A percentile compares a stretch with the other conserved stretches of the same genome.
phyloP scores from a whole-genome alignment of 2,888 invertebrate genomes.

The Andrena hattorfiana region DNA sequence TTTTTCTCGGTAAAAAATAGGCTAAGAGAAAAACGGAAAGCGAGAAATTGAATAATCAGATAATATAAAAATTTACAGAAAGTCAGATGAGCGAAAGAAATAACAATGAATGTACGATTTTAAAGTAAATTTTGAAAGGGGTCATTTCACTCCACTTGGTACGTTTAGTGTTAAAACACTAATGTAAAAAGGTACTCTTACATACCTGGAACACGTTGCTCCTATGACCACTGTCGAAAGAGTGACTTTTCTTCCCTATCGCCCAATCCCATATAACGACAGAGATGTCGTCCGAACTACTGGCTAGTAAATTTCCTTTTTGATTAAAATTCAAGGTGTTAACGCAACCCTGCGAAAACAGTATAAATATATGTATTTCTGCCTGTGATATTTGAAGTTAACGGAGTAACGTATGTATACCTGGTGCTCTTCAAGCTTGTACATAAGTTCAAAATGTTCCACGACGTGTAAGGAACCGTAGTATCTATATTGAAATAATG shows the following conservation, averaged over 20 bases:
- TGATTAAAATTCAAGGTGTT: conserved; percentile 96
- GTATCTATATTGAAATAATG: conserved; percentile 89
- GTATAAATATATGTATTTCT: conserved; percentile 4
- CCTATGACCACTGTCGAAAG: conserved; percentile 93
- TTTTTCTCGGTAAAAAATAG: too few relatives aligned
- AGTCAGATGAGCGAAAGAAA: too few relatives aligned
- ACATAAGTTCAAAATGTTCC: conserved; percentile 92
- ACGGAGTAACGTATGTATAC: conserved; percentile 57
- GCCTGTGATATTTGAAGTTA: background rate
- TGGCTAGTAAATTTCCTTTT: conserved; percentile 91
- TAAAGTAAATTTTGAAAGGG: too few relatives aligned
- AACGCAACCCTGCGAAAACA: conserved; percentile 90
- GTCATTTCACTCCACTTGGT: too few relatives aligned
- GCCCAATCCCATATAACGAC: conserved; percentile 97
- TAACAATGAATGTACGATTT: too few relatives aligned
- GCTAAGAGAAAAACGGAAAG: too few relatives aligned
- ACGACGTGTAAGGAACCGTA: conserved; percentile 94
- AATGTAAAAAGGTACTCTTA: background rate
- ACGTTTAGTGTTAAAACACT: too few relatives aligned
- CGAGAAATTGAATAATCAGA: too few relatives aligned
- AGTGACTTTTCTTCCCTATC: conserved; percentile 88
- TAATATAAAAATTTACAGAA: too few relatives aligned
- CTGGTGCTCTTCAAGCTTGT: conserved; percentile 91
- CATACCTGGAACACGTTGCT: conserved; percentile 95
- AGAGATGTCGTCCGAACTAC: conserved; percentile 96